phyloP scores from a whole-genome alignment of 2,888 invertebrate species.

The Antitype chi region DNA sequence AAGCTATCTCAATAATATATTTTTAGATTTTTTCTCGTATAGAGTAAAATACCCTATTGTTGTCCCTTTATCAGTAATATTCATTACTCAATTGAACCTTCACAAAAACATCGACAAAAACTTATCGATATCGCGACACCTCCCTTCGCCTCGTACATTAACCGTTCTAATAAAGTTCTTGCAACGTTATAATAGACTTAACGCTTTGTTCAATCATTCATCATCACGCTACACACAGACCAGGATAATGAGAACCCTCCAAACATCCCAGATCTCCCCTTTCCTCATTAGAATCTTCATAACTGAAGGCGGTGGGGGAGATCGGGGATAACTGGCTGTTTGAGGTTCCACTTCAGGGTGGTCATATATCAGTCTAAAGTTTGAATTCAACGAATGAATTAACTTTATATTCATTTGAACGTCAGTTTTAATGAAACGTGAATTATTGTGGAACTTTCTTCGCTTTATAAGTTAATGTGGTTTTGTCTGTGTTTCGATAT shows the following conservation, averaged over 20 bases:
- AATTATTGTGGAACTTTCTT: slow-evolving; percentile 77
- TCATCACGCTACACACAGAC: slow-evolving; percentile 78
- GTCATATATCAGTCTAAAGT: slow-evolving; percentile 86
- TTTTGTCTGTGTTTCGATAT: slow-evolving; percentile 32
- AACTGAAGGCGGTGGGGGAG: slow-evolving; percentile 67
- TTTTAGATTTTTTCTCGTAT: no score
- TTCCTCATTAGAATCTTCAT: slow-evolving; percentile 74
- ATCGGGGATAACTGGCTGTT: slow-evolving; percentile 70
- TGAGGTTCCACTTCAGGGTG: slow-evolving; percentile 70
- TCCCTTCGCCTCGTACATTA: slow-evolving; percentile 77
- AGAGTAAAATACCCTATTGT: no score
- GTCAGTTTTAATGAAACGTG: slow-evolving; percentile 84
- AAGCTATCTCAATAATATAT: no score
- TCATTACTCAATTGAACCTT: not conserved
- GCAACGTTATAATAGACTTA: slow-evolving; percentile 88
- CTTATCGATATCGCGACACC: slow-evolving; percentile 63
- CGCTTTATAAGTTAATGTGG: slow-evolving; percentile 56
- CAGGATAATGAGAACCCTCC: slow-evolving; percentile 79
- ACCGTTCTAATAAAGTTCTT: slow-evolving; percentile 89
- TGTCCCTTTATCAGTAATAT: not conserved
- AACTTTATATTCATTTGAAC: slow-evolving; percentile 82
- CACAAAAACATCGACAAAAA: slow-evolving; percentile 21
- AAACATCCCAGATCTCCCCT: slow-evolving; percentile 76
- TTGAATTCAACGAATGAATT: slow-evolving; percentile 82
- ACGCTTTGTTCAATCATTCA: slow-evolving; percentile 89